phyloP scores from a whole-genome alignment of 37 sponge, comb jelly and placozoan species.

The Geodia barretti region DNA sequence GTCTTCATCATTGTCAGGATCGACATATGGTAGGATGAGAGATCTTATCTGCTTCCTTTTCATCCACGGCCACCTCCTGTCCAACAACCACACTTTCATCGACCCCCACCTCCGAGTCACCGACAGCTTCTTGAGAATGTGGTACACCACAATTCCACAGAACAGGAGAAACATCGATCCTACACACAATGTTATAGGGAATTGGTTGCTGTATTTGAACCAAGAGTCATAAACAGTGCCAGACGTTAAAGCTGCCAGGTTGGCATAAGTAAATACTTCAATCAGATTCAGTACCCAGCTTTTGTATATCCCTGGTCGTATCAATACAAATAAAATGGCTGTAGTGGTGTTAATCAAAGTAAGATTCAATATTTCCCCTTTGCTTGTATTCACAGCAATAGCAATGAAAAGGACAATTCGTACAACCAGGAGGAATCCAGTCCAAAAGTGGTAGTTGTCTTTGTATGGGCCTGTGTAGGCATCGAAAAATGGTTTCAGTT shows the following conservation, averaged over 20 bases:
- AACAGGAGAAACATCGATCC: neutral
- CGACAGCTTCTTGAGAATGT: neutral
- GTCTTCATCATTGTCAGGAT: neutral
- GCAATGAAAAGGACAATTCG: neutral
- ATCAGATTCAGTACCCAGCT: neutral
- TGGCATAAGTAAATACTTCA: neutral
- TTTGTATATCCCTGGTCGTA: neutral
- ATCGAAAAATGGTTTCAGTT: constrained; percentile 23
- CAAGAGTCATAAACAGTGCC: neutral
- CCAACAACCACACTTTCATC: neutral
- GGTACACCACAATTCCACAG: neutral
- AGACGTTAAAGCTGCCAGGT: neutral
- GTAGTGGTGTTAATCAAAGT: neutral
- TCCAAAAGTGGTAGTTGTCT: constrained; percentile 10
- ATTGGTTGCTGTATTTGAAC: neutral
- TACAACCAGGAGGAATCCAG: constrained; percentile 1
- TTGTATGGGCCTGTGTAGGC: constrained; percentile 9
- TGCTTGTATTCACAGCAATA: neutral
- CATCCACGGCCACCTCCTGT: neutral
- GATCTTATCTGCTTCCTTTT: neutral
- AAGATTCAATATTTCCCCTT: neutral
- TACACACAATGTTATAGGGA: neutral
- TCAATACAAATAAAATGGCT: neutral
- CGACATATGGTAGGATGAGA: neutral
- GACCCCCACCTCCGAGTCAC: neutral